Evolutionary conservation across 92 coral and sea anemone species (phyloP).

Genomic region (Actinostola sp.): DNA sequence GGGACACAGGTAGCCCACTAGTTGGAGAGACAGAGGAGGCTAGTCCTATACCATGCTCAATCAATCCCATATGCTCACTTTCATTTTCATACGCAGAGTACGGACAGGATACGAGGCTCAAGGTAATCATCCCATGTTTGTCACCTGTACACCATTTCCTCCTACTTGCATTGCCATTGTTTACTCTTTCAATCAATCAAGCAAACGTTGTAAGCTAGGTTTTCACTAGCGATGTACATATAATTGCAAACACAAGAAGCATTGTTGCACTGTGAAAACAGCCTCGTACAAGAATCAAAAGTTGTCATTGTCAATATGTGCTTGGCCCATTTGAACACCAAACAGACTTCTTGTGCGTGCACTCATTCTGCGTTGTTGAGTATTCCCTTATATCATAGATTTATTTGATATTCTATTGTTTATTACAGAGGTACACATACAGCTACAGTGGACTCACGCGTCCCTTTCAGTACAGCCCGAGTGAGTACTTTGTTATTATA

Average conservation of each 20-base stretch:
- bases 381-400: background rate
- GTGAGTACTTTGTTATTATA: constrained; percentile 3
- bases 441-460: constrained; percentile 40
- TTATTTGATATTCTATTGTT: background rate
- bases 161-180: background rate
- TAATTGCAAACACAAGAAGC: too few species aligned
- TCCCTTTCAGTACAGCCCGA: constrained; percentile 27
- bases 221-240: too few species aligned
- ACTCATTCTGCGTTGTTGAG: background rate
- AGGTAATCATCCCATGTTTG: constrained; percentile 22
- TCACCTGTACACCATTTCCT: constrained; percentile 15
- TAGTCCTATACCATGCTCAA: too few species aligned
- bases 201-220: background rate
- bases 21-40: too few species aligned
- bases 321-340: too few species aligned
- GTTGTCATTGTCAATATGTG: too few species aligned
- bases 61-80: constrained; percentile 45
- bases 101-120: constrained; percentile 51
- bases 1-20: too few species aligned
- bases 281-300: too few species aligned
- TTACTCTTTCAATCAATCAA: background rate
- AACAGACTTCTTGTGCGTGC: background rate
- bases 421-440: constrained; percentile 31
- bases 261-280: too few species aligned
- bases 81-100: constrained; percentile 44